These are phyloP conservation scores for Armadillidium nasatum DNA, from an alignment of 1,140 invertebrate species.

Conservation along the genomic window DNA sequence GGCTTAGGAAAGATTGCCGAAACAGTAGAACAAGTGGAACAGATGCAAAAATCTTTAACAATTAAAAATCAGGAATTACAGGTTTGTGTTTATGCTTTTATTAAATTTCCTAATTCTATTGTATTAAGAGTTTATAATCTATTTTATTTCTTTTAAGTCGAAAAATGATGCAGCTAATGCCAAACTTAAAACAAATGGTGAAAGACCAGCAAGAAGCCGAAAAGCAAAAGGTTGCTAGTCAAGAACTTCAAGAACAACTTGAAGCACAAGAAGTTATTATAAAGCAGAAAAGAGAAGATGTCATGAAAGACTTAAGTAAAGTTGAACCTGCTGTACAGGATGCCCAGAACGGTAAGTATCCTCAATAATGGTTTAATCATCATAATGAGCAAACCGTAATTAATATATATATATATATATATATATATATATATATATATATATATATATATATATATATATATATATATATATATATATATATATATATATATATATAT, in stretches of 20 bases:
- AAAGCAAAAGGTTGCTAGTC: conserved; percentile 95
- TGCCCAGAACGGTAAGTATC: conserved; percentile 79
- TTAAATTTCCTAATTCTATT: conserved; percentile 48
- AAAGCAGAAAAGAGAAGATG: conserved; percentile 81
- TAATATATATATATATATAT: no score
- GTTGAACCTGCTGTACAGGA: conserved; percentile 98
- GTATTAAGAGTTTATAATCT: background rate
- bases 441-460: no score
- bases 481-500: no score
- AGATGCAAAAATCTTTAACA: conserved; percentile 97
- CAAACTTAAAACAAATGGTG: conserved; percentile 97
- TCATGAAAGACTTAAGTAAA: conserved; percentile 89
- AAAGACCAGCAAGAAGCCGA: conserved; percentile 99
- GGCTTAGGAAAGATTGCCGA: conserved; percentile 98
- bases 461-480: no score
- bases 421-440: no score
- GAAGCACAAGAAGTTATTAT: conserved; percentile 88
- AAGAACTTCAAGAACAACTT: conserved; percentile 90
- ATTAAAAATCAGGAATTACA: conserved; percentile 74
- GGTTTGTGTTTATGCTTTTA: background rate
- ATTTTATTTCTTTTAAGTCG: conserved; percentile 63
- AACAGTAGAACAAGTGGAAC: conserved; percentile 98
- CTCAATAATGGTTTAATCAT: no score
- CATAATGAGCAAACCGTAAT: no score
- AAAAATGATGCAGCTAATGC: conserved; percentile 98